Percentiles rank a stretch among this genome's conserved stretches.
These are phyloP conservation scores for Philhelius pedissequus DNA, from an alignment of 2,888 invertebrate species.

Conservation along the genomic window DNA sequence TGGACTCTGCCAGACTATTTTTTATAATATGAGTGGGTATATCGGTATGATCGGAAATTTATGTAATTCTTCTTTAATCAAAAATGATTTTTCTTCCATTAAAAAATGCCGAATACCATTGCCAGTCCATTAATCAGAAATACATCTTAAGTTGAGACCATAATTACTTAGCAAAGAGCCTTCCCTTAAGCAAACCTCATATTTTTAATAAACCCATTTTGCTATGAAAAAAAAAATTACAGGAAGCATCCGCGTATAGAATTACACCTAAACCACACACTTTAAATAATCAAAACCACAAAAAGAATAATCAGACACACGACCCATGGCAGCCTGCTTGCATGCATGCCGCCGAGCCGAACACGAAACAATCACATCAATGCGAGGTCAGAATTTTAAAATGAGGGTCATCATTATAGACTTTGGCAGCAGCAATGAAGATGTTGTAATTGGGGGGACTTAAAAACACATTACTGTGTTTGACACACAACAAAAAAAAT, in stretches of 20 bases:
- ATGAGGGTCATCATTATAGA: conserved; percentile 53
- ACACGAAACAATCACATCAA: conserved; percentile 48
- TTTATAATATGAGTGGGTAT: too few relatives aligned
- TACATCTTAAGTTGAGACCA: conserved; percentile 24
- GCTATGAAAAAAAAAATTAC: conserved; percentile 40
- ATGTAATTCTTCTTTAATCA: too few relatives aligned
- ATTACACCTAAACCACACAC: conserved; percentile 41
- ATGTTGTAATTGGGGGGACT: neutral
- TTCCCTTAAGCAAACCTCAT: neutral
- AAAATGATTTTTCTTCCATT: too few relatives aligned
- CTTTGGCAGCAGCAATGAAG: conserved; percentile 9
- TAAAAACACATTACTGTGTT: neutral
- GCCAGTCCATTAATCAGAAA: conserved; percentile 27
- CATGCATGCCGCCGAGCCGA: conserved; percentile 14
- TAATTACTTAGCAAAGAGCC: conserved; percentile 34
- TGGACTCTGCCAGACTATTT: too few relatives aligned
- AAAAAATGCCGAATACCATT: neutral
- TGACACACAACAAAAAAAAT: neutral
- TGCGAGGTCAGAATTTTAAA: conserved; percentile 34
- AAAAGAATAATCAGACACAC: neutral
- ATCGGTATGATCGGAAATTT: too few relatives aligned
- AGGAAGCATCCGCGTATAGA: conserved; percentile 42
- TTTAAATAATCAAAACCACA: conserved; percentile 5
- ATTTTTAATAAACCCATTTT: conserved; percentile 24
- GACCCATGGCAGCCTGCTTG: neutral